phyloP scores from a whole-genome alignment of 2,797 vertebrate species.

The Acanthis flammea region DNA sequence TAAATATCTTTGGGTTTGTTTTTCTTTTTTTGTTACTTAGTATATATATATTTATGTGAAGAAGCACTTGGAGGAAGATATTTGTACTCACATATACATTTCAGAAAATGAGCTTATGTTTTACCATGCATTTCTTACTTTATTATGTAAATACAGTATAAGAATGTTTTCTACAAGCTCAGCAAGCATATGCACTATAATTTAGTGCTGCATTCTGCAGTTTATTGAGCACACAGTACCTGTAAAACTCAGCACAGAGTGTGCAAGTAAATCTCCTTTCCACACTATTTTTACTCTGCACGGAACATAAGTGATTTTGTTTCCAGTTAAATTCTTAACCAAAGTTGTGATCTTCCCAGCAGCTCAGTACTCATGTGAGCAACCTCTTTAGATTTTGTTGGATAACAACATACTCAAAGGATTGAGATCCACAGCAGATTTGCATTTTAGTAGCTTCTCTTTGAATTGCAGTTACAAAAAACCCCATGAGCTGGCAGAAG shows the following conservation, averaged over 20 bases:
- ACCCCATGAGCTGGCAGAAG: not conserved
- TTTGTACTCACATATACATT: not conserved
- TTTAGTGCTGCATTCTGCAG: accelerated
- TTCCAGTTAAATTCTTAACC: not conserved
- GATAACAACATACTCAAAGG: not conserved
- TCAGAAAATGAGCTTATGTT: not conserved
- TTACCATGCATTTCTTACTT: not conserved
- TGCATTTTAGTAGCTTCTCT: not conserved
- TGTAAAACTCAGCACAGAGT: not conserved
- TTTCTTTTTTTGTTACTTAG: not conserved
- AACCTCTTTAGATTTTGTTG: not conserved
- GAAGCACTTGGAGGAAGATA: not conserved
- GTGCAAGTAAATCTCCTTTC: not conserved
- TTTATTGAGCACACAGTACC: not conserved
- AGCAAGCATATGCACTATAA: not conserved
- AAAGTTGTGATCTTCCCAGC: not conserved
- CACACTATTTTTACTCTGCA: not conserved
- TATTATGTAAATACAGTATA: not conserved
- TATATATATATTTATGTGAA: not conserved
- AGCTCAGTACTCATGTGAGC: not conserved
- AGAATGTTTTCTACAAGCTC: not conserved
- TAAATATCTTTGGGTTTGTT: accelerated
- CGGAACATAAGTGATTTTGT: not conserved
- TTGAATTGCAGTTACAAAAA: not conserved
- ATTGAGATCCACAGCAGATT: not conserved